Evolutionary conservation across 1,140 invertebrate genomes (phyloP).

Genomic region (Pseudomyrmex gracilis): DNA sequence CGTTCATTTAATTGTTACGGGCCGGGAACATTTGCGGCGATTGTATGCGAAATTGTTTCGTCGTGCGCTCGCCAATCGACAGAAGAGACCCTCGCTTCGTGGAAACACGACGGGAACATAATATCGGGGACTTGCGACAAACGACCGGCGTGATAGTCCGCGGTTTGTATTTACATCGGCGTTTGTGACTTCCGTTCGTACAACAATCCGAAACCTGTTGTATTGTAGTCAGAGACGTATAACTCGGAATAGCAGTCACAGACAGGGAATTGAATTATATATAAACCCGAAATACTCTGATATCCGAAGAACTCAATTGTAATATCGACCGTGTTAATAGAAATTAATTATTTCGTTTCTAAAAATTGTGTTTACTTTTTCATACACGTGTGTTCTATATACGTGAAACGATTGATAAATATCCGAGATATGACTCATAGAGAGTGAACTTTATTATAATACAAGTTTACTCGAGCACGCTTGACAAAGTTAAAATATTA

Average conservation of each 20-base stretch:
- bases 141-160: slow-evolving; percentile 37
- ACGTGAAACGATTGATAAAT: too few species aligned
- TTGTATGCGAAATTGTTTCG: slow-evolving; percentile 47
- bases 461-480: background rate
- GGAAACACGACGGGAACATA: slow-evolving; percentile 33
- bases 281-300: slow-evolving; percentile 25
- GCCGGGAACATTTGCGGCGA: background rate
- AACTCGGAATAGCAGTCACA: background rate
- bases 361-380: background rate
- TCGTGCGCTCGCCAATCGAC: slow-evolving; percentile 24
- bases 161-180: slow-evolving; percentile 50
- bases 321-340: slow-evolving; percentile 21
- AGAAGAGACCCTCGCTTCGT: background rate
- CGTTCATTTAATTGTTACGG: slow-evolving; percentile 56
- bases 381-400: too few species aligned
- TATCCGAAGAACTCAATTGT: background rate
- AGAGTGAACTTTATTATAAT: background rate
- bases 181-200: slow-evolving; percentile 43
- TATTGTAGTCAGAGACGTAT: slow-evolving; percentile 17
- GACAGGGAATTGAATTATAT: background rate
- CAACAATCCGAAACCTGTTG: slow-evolving; percentile 36
- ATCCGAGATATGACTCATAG: too few species aligned
- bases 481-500: background rate
- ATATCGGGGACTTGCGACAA: slow-evolving; percentile 34
- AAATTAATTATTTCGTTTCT: slow-evolving; percentile 14